These are phyloP conservation scores for Drosophila bifasciata DNA, from an alignment of 1,140 invertebrate species.

Conservation along the genomic window DNA sequence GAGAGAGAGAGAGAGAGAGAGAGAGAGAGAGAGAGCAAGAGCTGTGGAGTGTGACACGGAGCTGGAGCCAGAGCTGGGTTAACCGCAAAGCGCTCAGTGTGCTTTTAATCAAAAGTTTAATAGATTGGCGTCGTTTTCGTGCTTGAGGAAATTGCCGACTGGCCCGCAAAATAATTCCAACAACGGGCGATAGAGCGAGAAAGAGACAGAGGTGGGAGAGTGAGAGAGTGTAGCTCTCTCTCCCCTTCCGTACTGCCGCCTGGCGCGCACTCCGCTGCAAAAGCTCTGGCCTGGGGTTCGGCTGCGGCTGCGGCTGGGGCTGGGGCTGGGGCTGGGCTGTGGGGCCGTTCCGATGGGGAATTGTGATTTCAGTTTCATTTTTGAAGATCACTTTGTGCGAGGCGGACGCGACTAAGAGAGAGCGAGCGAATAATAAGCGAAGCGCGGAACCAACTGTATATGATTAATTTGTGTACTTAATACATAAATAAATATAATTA, in stretches of 20 bases:
- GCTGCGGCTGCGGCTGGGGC: slow-evolving; percentile 4
- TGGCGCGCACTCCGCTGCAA: slow-evolving; percentile 37
- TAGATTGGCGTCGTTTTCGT: slow-evolving; percentile 64
- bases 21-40: slow-evolving; percentile 9
- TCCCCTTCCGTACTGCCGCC: slow-evolving; percentile 11
- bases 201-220: not conserved
- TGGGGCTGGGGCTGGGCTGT: slow-evolving; percentile 14
- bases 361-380: slow-evolving; percentile 72
- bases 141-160: slow-evolving; percentile 66
- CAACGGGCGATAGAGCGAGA: slow-evolving; percentile 18
- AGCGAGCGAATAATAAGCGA: not conserved
- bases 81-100: slow-evolving; percentile 50
- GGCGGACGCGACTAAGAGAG: slow-evolving; percentile 28
- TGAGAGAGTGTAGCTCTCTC: not conserved
- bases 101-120: slow-evolving; percentile 78
- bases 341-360: slow-evolving; percentile 37
- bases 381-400: slow-evolving; percentile 69
- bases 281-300: slow-evolving; percentile 42
- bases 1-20: not conserved
- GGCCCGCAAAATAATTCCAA: slow-evolving; percentile 71
- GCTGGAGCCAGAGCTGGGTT: slow-evolving; percentile 18
- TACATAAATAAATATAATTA: slow-evolving; percentile 56
- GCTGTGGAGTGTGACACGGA: no score
- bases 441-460: not conserved
- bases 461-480: slow-evolving; percentile 64